Evolutionary conservation across 2,113 vertebrate genomes (phyloP), one percentile per base, ranked within the genome.

Genomic region (Cryptotis parvus): DNA sequence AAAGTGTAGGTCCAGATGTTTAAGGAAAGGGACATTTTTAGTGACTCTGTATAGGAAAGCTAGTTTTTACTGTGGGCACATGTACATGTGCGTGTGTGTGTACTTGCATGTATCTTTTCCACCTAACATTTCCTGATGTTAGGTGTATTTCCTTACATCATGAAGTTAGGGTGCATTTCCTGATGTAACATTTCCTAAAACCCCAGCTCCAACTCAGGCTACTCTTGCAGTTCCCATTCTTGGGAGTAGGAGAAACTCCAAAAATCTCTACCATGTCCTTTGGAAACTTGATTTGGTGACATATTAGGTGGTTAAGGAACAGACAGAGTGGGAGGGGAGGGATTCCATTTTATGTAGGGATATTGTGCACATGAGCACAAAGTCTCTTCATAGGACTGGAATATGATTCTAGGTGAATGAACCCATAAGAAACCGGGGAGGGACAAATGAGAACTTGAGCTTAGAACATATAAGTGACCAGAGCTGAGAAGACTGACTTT

Each of bases 11-110:
- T 66, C 31, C 24, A 88, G 16, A 74, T 92, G 22, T 77, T 68
- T 90, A 87, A 72, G 55, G 73, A 78, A 92, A 92, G 29, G 6
- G 70, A 16, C 18, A 33, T 69, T 55, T 43, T 81, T 89, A 90
- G 65, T 77, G 72, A 29, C 29, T 52, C 5, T 43, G 18, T 74
- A 72, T 9, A 61, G 24, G 39, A 78, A 88, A 84, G 20, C 43
- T 87, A 1, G 66, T 39, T 84, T 69, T 80, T 39, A 68, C 24
- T 72, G 41, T 87, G 12, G 4, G 66, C 9, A n/a, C 11, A 16
- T 75, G 69, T 11, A 18, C 43, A 27, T 16, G 12, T 11, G 26
- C 49, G 3, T 26, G 31, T 87, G 63, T 72, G 0, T 35, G 16
- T 8, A 26, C 11, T 9, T 69, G 11, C 9, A 10, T 69, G 14